Percentiles rank a stretch among this genome's conserved stretches.
Conservation (phyloP, 2,888 invertebrate species). For the Acrobasis consociella region DNA sequence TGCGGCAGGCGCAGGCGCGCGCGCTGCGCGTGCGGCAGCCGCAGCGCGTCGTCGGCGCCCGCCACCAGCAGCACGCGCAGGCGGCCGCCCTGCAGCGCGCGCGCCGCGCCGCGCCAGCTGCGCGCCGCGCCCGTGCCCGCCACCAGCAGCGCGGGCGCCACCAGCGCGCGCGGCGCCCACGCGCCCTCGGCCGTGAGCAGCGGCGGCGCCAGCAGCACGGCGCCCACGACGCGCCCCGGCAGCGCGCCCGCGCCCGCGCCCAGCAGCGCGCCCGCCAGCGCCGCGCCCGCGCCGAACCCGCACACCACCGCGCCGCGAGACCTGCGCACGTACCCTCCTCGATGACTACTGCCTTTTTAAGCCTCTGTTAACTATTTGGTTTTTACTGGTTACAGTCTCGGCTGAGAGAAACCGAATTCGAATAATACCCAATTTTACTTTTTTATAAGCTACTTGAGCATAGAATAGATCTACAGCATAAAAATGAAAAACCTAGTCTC, state of each 20-base stretch:
- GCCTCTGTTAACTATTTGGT: too few relatives aligned
- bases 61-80: constrained; percentile 85
- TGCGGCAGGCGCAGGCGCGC: constrained; percentile 85
- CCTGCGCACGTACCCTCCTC: constrained; percentile 9
- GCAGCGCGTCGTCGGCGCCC: constrained; percentile 86
- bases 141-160: constrained; percentile 47
- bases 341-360: not conserved
- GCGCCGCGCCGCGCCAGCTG: constrained; percentile 76
- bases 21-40: constrained; percentile 83
- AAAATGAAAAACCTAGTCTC: too few relatives aligned
- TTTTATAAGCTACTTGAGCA: too few relatives aligned
- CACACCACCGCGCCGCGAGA: constrained; percentile 44
- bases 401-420: too few relatives aligned
- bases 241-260: constrained; percentile 84
- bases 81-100: constrained; percentile 81
- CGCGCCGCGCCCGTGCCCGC: constrained; percentile 39
- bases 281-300: constrained; percentile 68
- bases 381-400: too few relatives aligned
- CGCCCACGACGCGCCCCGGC: constrained; percentile 80
- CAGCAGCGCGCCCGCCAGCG: constrained; percentile 86
- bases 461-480: too few relatives aligned
- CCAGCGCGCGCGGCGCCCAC: constrained; percentile 79
- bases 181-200: constrained; percentile 61
- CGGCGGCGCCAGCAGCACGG: constrained; percentile 77
- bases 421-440: too few relatives aligned